phyloP scores from a whole-genome alignment of 2,797 vertebrate genomes.

The Pantherophis alleghaniensis region DNA sequence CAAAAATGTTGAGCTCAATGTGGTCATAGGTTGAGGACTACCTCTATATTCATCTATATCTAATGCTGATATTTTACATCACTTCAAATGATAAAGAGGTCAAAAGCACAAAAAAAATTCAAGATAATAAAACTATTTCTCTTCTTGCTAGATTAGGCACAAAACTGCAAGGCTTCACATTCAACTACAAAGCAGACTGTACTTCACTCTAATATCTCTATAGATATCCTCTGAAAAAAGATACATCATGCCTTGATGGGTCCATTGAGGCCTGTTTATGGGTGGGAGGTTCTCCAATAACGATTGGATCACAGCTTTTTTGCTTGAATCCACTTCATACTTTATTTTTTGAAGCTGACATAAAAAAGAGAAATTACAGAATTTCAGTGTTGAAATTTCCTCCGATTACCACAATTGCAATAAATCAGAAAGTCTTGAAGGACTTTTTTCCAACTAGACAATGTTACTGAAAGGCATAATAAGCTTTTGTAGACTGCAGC shows the following conservation, averaged over 20 bases:
- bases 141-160: not conserved
- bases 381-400: not conserved
- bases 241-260: constrained; percentile 70
- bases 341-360: constrained; percentile 67
- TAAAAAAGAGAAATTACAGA: not conserved
- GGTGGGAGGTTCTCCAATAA: constrained; percentile 59
- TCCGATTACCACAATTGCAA: not conserved
- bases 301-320: constrained; percentile 48
- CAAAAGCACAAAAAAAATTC: not conserved
- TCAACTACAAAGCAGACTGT: not conserved
- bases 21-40: not conserved
- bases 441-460: not conserved
- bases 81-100: not conserved
- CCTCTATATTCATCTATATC: not conserved
- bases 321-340: constrained; percentile 50
- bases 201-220: not conserved
- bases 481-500: not conserved
- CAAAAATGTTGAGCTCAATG: not conserved
- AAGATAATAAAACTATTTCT: not conserved
- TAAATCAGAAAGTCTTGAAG: not conserved
- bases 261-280: not conserved
- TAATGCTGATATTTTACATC: not conserved
- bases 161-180: not conserved
- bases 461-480: not conserved
- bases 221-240: constrained; percentile 61